Evolutionary conservation across 2,113 vertebrate species (phyloP).

Genomic region (Nycticebus coucang): DNA sequence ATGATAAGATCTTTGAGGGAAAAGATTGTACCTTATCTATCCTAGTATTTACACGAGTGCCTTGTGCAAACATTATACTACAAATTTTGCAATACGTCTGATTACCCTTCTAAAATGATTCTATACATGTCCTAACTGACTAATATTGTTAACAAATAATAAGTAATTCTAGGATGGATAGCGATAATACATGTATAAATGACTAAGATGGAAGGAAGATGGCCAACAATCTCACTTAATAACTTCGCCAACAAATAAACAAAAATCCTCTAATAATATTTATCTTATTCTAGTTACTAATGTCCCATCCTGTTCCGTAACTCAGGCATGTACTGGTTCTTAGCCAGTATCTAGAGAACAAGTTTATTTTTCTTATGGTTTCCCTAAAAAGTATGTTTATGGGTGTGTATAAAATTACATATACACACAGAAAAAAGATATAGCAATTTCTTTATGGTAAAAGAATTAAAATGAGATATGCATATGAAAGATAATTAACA

Average conservation of each 20-base stretch:
- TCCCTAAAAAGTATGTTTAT: background rate
- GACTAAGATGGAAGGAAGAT: conserved; percentile 5
- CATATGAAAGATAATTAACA: background rate
- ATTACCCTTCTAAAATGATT: conserved; percentile 21
- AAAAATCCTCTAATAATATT: background rate
- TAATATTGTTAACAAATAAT: background rate
- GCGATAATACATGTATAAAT: background rate
- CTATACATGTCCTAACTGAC: background rate
- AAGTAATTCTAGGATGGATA: background rate
- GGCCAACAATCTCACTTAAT: conserved; percentile 17
- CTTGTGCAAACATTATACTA: background rate
- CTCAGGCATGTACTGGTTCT: background rate
- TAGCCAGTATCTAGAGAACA: background rate
- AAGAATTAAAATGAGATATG: background rate
- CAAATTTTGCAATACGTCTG: background rate
- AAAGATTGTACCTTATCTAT: background rate
- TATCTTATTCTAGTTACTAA: background rate
- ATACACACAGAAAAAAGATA: conserved; percentile 3
- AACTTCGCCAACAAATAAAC: background rate
- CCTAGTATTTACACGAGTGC: background rate
- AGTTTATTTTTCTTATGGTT: background rate
- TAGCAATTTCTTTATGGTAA: background rate
- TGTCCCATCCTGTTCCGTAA: background rate
- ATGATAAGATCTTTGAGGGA: background rate
- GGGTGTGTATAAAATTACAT: background rate